Percentiles rank a stretch among this genome's conserved stretches.
Evolutionary conservation across 2,888 invertebrate species (phyloP).

Genomic region (Tachina grossa): DNA sequence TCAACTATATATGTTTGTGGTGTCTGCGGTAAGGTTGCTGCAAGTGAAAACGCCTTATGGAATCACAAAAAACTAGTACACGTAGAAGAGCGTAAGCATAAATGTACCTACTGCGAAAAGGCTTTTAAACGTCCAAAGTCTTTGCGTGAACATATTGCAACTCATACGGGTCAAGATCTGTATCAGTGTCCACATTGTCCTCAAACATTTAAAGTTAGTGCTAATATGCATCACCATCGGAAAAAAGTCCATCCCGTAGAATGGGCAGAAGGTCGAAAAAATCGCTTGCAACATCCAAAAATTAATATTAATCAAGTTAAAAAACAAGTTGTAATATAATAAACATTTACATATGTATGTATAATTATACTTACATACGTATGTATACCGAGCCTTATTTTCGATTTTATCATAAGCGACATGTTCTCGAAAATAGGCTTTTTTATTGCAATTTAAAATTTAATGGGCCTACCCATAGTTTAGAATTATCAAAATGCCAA

Average conservation of each 20-base stretch:
- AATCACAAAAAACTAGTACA: slow-evolving; percentile 74
- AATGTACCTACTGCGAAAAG: slow-evolving; percentile 74
- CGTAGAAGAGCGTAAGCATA: slow-evolving; percentile 72
- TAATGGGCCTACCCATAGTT: no score
- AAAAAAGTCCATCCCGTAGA: slow-evolving; percentile 75
- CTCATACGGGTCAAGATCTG: slow-evolving; percentile 75
- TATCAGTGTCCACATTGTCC: slow-evolving; percentile 76
- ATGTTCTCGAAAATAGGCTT: no score
- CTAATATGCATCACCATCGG: slow-evolving; percentile 77
- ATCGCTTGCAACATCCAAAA: slow-evolving; percentile 61
- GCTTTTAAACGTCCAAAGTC: slow-evolving; percentile 73
- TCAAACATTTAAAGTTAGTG: slow-evolving; percentile 76
- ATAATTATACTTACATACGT: neutral
- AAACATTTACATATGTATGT: neutral
- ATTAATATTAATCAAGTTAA: slow-evolving; percentile 66
- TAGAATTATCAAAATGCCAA: no score
- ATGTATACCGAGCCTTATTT: neutral
- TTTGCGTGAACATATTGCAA: slow-evolving; percentile 75
- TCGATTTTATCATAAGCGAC: no score
- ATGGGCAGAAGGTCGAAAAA: slow-evolving; percentile 73
- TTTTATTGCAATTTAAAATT: no score
- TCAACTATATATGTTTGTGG: slow-evolving; percentile 72
- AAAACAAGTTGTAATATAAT: slow-evolving; percentile 71
- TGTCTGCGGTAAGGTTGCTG: slow-evolving; percentile 74
- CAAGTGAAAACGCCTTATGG: slow-evolving; percentile 72